Conservation (phyloP, 1,140 invertebrate species). For the Chymomyza costata region DNA sequence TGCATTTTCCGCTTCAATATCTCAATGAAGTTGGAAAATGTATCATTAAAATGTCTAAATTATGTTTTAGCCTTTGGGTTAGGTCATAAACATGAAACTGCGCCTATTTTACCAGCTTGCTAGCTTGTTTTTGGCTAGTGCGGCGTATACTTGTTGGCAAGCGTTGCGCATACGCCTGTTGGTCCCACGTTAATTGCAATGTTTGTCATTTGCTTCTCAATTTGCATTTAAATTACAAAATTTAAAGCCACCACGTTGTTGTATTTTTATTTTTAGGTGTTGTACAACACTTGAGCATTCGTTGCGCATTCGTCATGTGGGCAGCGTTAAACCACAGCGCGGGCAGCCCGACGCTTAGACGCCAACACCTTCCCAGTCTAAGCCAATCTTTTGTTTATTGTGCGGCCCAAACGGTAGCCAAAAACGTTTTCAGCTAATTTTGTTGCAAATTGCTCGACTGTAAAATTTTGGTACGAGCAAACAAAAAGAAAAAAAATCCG, state of each 20-base stretch:
- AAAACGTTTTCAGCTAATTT: constrained; percentile 57
- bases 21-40: no score
- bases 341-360: neutral
- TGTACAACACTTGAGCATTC: neutral
- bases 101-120: no score
- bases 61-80: no score
- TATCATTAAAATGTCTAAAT: no score
- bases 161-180: constrained; percentile 65
- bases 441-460: constrained; percentile 65
- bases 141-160: no score
- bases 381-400: constrained; percentile 59
- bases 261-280: constrained; percentile 16
- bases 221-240: constrained; percentile 74
- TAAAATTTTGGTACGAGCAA: no score
- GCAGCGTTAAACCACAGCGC: neutral
- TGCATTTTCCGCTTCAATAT: no score
- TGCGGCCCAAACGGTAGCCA: constrained; percentile 17
- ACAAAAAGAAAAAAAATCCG: no score
- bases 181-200: constrained; percentile 70
- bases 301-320: neutral
- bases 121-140: no score
- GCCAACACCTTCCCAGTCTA: constrained; percentile 30
- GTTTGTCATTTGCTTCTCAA: constrained; percentile 69
- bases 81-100: no score
- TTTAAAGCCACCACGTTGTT: constrained; percentile 60